These are phyloP conservation scores for Rhorus exstirpatorius DNA, from an alignment of 2,888 invertebrate genomes.

Conservation along the genomic window DNA sequence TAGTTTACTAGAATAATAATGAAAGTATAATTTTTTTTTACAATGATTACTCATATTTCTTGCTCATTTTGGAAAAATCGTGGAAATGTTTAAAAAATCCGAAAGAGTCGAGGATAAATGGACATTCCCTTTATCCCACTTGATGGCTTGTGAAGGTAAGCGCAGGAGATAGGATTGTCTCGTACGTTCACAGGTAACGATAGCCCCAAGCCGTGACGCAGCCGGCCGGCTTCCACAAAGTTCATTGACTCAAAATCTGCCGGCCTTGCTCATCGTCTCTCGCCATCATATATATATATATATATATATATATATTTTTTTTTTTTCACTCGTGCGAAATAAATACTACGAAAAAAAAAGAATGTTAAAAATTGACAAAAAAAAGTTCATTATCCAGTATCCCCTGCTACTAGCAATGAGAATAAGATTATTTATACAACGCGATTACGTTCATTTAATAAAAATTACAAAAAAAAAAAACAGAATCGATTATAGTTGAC, in stretches of 20 bases:
- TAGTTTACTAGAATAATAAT: not conserved
- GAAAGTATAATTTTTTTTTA: not conserved
- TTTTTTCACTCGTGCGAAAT: conserved; percentile 8
- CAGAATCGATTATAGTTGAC: not conserved
- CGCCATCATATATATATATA: conserved; percentile 43
- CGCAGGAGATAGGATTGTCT: conserved; percentile 49
- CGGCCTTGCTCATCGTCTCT: conserved; percentile 68
- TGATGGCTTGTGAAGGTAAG: conserved; percentile 39
- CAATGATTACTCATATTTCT: not conserved
- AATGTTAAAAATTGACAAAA: not conserved
- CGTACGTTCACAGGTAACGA: conserved; percentile 57
- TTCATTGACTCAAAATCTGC: conserved; percentile 76
- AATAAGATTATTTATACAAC: not conserved
- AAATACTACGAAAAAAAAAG: conserved; percentile 21
- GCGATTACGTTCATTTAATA: not conserved
- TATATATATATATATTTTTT: conserved; percentile 22
- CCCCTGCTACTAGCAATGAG: not conserved
- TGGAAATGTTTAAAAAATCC: conserved; percentile 4
- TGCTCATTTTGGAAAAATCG: not conserved
- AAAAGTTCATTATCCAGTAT: not conserved
- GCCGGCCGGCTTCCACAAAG: conserved; percentile 73
- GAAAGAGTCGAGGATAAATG: conserved; percentile 12
- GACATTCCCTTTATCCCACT: conserved; percentile 34
- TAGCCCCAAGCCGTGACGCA: conserved; percentile 61
- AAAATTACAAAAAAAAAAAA: not conserved